A percentile compares a stretch with the other conserved stretches of the same genome.
Evolutionary conservation across 2,888 invertebrate species (phyloP).

Genomic region (Nycteola revayana): DNA sequence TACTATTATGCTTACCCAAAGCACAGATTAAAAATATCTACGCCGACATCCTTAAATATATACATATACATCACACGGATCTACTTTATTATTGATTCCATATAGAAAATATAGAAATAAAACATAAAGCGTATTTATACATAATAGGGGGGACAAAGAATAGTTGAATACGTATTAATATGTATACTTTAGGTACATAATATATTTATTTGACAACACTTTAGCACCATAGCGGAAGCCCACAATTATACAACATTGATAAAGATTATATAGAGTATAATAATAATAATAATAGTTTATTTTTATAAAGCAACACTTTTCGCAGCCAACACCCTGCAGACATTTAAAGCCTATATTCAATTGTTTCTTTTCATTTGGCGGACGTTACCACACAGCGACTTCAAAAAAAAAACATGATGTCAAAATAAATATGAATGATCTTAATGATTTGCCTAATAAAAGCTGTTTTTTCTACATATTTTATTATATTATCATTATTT

Average conservation of each 20-base stretch:
- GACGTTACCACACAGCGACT: conserved; percentile 68
- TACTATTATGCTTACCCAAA: too few relatives aligned
- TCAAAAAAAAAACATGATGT: too few relatives aligned
- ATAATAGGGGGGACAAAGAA: conserved; percentile 32
- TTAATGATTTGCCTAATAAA: too few relatives aligned
- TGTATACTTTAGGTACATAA: conserved; percentile 38
- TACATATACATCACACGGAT: conserved; percentile 74
- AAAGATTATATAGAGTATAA: too few relatives aligned
- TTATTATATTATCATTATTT: too few relatives aligned
- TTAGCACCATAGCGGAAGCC: conserved; percentile 62
- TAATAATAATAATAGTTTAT: too few relatives aligned
- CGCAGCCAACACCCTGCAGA: conserved; percentile 81
- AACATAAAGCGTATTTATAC: conserved; percentile 41
- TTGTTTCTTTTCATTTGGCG: conserved; percentile 33
- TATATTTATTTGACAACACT: conserved; percentile 49
- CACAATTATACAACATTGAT: conserved; percentile 50
- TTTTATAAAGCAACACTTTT: conserved; percentile 45
- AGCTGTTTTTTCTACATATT: too few relatives aligned
- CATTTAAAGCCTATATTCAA: conserved; percentile 70
- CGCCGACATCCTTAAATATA: conserved; percentile 48
- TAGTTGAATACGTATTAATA: conserved; percentile 26
- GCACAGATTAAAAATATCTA: too few relatives aligned
- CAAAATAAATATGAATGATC: too few relatives aligned
- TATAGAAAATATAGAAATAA: conserved; percentile 23
- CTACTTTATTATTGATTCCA: conserved; percentile 52